Base-by-base conservation (phyloP, 2,113 vertebrate species). In the Sterrhoptilus dennistouni region DNA sequence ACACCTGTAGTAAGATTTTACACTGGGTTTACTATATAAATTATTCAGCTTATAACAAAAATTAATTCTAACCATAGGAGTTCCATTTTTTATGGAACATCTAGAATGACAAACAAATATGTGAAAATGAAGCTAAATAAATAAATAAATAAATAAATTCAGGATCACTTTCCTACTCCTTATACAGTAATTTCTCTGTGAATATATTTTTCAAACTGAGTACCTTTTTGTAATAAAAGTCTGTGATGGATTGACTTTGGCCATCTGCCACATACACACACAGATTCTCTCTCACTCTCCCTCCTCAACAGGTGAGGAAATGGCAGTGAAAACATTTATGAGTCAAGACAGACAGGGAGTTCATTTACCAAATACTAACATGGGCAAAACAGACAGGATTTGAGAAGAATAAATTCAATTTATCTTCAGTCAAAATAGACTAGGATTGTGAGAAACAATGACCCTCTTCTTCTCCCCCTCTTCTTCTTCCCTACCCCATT, bases 381-480 rank as follows among this genome's bases (percentile, higher is more conserved):
- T 4, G 2, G 3, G 13, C 10, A 54, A 66, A 93, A 20, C 14
- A 86, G 50, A 63, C 5, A 44, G 22, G 21, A 24, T 12, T 49
- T 16, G 1, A 10, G 11, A 14, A 80, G 14, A 63, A 60, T 9
- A 56, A 29, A 68, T 69, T 77, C 31, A 66, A 56, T 57, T 54
- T 72, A 15, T 54, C 60, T 9, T 5, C 19, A 36, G 12, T 42
- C n/a, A 45, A 78, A 89, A 60, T 8, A 70, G 7, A 66, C 13
- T 14, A 78, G 8, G 12, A n/a, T 25, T 8, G 5, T 42, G 5
- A 83, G 29, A 65, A 87, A 61, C 1, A 82, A 5, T 64, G 11
- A n/a, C 2, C 1, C 4, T 1, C 0, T 20, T 7, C 2, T 28
- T 5, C 9, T 18, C 12, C 29, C 9, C 9, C 1, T 17, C 38